Conservation (phyloP, 2,888 invertebrate genomes). For the Bruchidius siliquastri region DNA sequence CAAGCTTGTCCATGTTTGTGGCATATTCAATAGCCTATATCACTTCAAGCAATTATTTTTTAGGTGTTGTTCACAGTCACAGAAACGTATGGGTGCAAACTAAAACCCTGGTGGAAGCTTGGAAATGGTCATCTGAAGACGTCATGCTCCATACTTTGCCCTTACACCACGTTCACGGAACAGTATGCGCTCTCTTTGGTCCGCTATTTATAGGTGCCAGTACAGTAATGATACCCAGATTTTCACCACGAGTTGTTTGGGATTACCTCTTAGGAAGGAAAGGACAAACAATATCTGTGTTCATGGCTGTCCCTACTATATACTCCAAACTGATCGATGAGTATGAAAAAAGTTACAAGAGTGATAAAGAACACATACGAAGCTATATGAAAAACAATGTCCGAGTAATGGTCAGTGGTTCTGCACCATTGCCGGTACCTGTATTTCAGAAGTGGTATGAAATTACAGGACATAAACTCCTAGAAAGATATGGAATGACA, state of each 20-base stretch:
- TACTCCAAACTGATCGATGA: slow-evolving; percentile 74
- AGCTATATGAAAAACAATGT: slow-evolving; percentile 48
- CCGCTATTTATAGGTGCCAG: slow-evolving; percentile 74
- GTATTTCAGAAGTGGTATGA: slow-evolving; percentile 71
- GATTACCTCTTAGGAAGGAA: slow-evolving; percentile 63
- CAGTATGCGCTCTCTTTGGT: slow-evolving; percentile 74
- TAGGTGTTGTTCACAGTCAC: slow-evolving; percentile 71
- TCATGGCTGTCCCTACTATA: slow-evolving; percentile 89
- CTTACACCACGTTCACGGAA: slow-evolving; percentile 80
- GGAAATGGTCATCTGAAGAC: slow-evolving; percentile 68
- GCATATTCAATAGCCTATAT: too few species aligned
- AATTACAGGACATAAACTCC: slow-evolving; percentile 67
- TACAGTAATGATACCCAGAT: slow-evolving; percentile 63
- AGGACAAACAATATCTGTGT: slow-evolving; percentile 61
- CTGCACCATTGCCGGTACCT: slow-evolving; percentile 72
- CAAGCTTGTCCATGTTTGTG: too few species aligned
- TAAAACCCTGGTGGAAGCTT: slow-evolving; percentile 61
- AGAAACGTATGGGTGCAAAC: slow-evolving; percentile 68
- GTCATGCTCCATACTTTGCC: slow-evolving; percentile 77
- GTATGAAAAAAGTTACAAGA: slow-evolving; percentile 61
- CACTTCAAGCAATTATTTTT: slow-evolving; percentile 10
- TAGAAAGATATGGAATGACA: slow-evolving; percentile 66
- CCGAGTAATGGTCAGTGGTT: slow-evolving; percentile 61
- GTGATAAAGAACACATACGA: slow-evolving; percentile 54
- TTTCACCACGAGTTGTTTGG: slow-evolving; percentile 67